phyloP scores from a whole-genome alignment of 2,797 vertebrate genomes.

The Ambastaia sidthimunki region DNA sequence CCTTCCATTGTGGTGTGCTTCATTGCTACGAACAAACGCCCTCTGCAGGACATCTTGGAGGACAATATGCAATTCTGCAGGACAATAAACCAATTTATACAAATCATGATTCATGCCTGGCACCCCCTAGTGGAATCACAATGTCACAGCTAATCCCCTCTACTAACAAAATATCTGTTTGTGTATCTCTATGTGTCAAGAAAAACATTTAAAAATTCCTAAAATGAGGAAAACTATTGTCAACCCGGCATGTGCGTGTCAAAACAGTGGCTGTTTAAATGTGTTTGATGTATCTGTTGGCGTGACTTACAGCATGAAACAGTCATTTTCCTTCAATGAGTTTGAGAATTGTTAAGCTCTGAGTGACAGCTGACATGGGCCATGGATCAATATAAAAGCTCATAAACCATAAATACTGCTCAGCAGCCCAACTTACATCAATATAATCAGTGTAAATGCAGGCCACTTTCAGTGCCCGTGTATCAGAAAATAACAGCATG shows the following conservation, averaged over 20 bases:
- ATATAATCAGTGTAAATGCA: constrained; percentile 48
- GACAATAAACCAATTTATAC: no score
- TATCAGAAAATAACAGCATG: neutral
- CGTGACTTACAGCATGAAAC: constrained; percentile 9
- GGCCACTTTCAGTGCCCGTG: neutral
- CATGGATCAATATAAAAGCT: constrained; percentile 44
- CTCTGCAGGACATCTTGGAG: no score
- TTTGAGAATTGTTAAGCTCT: constrained; percentile 29
- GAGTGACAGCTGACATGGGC: constrained; percentile 35
- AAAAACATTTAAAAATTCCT: neutral
- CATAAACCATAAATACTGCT: constrained; percentile 55
- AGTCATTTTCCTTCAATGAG: constrained; percentile 23
- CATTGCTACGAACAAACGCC: no score
- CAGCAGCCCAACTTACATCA: constrained; percentile 43
- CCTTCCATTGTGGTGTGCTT: no score
- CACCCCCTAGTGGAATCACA: no score
- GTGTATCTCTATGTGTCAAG: neutral
- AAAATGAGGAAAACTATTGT: neutral
- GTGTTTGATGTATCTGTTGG: neutral
- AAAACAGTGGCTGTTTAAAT: neutral
- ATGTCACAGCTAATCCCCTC: no score
- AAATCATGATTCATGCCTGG: no score
- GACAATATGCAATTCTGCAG: no score
- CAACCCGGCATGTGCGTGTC: neutral
- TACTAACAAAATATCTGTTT: neutral